Base-by-base conservation (phyloP, 1,140 invertebrate species). In the Teleopsis dalmanni region DNA sequence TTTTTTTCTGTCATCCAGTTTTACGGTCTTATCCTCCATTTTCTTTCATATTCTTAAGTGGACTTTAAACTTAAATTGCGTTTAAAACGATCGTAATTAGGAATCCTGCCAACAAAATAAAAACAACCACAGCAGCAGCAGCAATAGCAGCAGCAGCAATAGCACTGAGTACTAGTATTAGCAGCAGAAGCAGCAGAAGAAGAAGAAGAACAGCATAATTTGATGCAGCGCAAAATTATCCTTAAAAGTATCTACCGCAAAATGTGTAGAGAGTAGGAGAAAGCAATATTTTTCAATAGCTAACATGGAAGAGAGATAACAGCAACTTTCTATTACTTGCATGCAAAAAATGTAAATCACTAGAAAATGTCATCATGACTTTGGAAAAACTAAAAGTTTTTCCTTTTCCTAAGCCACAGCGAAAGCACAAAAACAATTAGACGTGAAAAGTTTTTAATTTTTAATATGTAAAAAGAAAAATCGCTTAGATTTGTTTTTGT, bases 51-150 rank as follows among this genome's bases (percentile, higher is more conserved):
- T 43, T 8, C 7, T 29, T 29, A 43, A 43, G 41, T 43, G 31
- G 41, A 43, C 26, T 43, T 43, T 43, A 43, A 43, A 43, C 26
- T 43, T 43, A 43, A 43, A 43, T 43, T 43, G 41, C 41, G 16
- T 43, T 43, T 43, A 43, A 43, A 43, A 31, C 26, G 41, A 43
- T 43, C 41, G 41, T 43, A 43, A 43, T 43, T 43, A 43, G 41
- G 41, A 43, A 43, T 43, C 26, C 41, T 43, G 41, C 41, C 41
- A 43, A 43, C 16, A 7, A 34, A 13, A 4, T 14, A 34, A 34
- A 34, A 34, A 34, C 5, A 8, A 5, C 33, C 5, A 13, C 33
- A 34, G 33, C 33, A 4, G 33, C 11, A 34, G 33, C 11, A n/a
- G n/a, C n/a, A n/a, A n/a, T 16, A 34, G 33, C 33, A 34, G 11